Percentiles rank a stretch among this genome's conserved stretches.
Conservation (phyloP, 2,888 invertebrate species). For the Perdita meconis region DNA sequence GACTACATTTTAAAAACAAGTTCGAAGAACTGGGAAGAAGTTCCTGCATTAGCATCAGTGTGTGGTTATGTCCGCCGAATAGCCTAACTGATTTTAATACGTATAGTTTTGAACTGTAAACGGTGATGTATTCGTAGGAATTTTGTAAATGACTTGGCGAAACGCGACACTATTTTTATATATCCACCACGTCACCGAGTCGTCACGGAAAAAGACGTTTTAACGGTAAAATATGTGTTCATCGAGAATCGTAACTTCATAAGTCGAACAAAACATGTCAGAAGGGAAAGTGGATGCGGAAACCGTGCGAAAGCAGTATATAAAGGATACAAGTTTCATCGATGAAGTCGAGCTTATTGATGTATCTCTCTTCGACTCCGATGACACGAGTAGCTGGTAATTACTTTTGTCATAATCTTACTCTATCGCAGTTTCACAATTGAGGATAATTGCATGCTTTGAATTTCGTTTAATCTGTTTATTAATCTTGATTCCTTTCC, state of each 20-base stretch:
- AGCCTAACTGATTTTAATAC: conserved; percentile 28
- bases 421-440: conserved; percentile 1
- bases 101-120: conserved; percentile 32
- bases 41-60: conserved; percentile 20
- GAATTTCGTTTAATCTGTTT: not conserved
- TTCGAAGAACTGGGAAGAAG: conserved; percentile 32
- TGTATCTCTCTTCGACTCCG: conserved; percentile 68
- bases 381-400: conserved; percentile 74
- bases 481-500: not conserved
- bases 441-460: not conserved
- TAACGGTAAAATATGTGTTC: conserved; percentile 63
- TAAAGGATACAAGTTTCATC: conserved; percentile 48
- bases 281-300: conserved; percentile 46
- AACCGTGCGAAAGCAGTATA: conserved; percentile 43
- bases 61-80: conserved; percentile 37
- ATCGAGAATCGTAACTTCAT: conserved; percentile 41
- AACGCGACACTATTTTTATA: conserved; percentile 49
- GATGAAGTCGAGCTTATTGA: conserved; percentile 72
- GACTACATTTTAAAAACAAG: conserved; percentile 32
- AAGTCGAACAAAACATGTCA: conserved; percentile 67
- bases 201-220: conserved; percentile 29
- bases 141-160: conserved; percentile 57
- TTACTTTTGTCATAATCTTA: conserved; percentile 2
- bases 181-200: conserved; percentile 48
- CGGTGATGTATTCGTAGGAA: conserved; percentile 19